Evolutionary conservation across 2,113 vertebrate species (phyloP).

Genomic region (Oceanodroma tethys): DNA sequence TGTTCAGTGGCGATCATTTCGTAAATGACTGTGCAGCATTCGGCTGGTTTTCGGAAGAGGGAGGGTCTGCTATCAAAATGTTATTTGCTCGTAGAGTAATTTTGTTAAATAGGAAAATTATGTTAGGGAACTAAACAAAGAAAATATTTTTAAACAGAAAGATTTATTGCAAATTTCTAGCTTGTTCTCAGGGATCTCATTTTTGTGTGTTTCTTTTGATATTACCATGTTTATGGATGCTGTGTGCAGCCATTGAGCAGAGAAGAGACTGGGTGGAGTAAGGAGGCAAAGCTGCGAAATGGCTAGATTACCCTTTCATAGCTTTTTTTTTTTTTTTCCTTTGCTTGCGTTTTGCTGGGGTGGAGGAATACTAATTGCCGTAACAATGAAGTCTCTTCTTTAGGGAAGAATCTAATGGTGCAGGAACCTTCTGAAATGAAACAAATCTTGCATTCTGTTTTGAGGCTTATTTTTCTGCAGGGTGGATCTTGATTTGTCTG

Average conservation of each 20-base stretch:
- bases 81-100: constrained; percentile 4
- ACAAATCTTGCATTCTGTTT: constrained; percentile 58
- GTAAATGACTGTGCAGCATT: constrained; percentile 67
- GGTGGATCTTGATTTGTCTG: constrained; percentile 66
- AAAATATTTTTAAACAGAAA: constrained; percentile 37
- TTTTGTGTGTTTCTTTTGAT: constrained; percentile 50
- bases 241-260: constrained; percentile 74
- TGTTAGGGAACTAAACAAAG: constrained; percentile 50
- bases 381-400: constrained; percentile 70
- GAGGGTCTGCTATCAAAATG: constrained; percentile 46
- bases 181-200: constrained; percentile 13
- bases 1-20: constrained; percentile 23
- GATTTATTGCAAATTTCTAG: constrained; percentile 14
- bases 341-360: constrained; percentile 61
- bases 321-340: constrained; percentile 30
- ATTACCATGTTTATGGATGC: constrained; percentile 72
- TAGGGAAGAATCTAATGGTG: constrained; percentile 56
- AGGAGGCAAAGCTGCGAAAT: constrained; percentile 78
- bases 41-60: constrained; percentile 25
- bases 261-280: constrained; percentile 84
- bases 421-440: constrained; percentile 55
- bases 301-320: constrained; percentile 72
- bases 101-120: background rate
- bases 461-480: constrained; percentile 52
- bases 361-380: constrained; percentile 70